Evolutionary conservation across 1,140 invertebrate genomes (phyloP).

Genomic region (Berghia stephanieae): DNA sequence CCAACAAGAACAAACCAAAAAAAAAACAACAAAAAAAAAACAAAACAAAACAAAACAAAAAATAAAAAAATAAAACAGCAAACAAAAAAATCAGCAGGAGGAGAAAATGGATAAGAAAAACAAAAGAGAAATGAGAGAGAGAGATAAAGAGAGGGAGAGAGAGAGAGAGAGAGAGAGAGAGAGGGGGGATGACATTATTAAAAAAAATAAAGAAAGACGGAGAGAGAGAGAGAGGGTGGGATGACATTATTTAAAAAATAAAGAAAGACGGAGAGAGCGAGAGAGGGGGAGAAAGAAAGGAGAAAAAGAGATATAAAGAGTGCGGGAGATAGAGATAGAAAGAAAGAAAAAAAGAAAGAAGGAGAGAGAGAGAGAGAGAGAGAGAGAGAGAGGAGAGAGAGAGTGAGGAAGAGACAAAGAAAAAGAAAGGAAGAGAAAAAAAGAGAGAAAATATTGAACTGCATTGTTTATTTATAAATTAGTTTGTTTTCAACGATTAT

Average conservation of each 20-base stretch:
- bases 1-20: too few relatives aligned
- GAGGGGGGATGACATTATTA: not conserved
- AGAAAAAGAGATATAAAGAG: not conserved
- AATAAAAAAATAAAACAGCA: too few relatives aligned
- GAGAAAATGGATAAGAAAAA: too few relatives aligned
- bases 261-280: not conserved
- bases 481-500: too few relatives aligned
- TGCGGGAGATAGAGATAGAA: not conserved
- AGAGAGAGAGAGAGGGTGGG: not conserved
- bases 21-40: too few relatives aligned
- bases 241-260: not conserved
- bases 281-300: not conserved
- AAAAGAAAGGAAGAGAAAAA: not conserved
- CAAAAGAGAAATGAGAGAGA: too few relatives aligned
- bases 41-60: too few relatives aligned
- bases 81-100: too few relatives aligned
- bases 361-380: not conserved
- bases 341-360: not conserved
- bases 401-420: not conserved
- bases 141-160: not conserved
- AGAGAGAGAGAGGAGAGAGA: conserved; percentile 17
- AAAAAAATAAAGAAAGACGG: too few relatives aligned
- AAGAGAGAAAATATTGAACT: too few relatives aligned
- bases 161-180: not conserved
- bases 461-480: too few relatives aligned